These are phyloP conservation scores for Colossoma macropomum DNA, from an alignment of 2,113 vertebrate species.

Conservation along the genomic window DNA sequence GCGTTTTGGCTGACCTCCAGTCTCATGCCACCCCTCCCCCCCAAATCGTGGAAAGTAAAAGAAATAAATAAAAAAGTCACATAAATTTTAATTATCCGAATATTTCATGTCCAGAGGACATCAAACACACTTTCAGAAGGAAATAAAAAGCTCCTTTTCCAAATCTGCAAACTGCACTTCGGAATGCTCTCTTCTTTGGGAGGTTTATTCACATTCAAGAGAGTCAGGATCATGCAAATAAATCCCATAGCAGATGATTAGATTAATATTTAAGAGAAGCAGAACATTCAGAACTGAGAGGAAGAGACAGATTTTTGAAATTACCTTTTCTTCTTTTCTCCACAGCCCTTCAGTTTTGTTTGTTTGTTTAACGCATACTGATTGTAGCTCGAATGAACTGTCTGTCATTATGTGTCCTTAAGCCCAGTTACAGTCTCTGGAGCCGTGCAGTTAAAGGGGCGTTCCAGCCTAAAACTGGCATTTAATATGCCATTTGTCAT, in stretches of 20 bases:
- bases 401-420: too few relatives aligned
- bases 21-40: slow-evolving; percentile 15
- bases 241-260: slow-evolving; percentile 25
- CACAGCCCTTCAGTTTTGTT: not conserved
- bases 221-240: not conserved
- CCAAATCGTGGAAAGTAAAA: slow-evolving; percentile 12
- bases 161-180: not conserved
- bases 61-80: slow-evolving; percentile 24
- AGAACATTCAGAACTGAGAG: not conserved
- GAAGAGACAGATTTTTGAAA: not conserved
- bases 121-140: slow-evolving; percentile 11
- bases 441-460: too few relatives aligned
- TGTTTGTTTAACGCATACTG: too few relatives aligned
- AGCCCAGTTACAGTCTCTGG: too few relatives aligned
- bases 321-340: not conserved
- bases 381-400: too few relatives aligned
- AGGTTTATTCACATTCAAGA: not conserved
- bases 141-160: slow-evolving; percentile 3
- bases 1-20: slow-evolving; percentile 24
- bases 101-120: slow-evolving; percentile 37
- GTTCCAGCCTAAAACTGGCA: too few relatives aligned
- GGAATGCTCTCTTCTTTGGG: not conserved
- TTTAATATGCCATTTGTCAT: too few relatives aligned
- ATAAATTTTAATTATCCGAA: slow-evolving; percentile 38
- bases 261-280: slow-evolving; percentile 16